Base-by-base conservation (phyloP, 2,888 invertebrate genomes). In the Lymantria monacha region DNA sequence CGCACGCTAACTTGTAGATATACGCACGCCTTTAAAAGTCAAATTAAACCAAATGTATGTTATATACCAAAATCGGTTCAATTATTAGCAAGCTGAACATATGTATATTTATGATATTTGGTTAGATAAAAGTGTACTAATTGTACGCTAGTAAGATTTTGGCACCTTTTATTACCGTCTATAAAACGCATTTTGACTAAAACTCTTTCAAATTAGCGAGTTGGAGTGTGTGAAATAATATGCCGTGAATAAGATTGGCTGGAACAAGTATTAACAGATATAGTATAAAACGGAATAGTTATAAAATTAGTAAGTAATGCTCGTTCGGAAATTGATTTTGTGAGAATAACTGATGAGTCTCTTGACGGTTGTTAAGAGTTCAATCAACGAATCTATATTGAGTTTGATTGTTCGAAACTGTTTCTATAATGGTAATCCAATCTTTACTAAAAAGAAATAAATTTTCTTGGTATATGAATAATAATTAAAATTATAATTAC, bases 171-270 rank as follows among this genome's bases (percentile, higher is more conserved):
- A 67, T 46, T 46, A 51, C 53, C 44, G 48, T 0, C 54, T 46
- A 65, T 67, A 67, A 67, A 67, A 63, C 45, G 55, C 57, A 66
- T 67, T 68, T 65, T 65, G 59, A 67, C 66, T 56, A 61, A 61
- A 49, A 54, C 63, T 58, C 61, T 33, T 52, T 44, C 46, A 53
- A 65, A 68, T 68, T 67, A 67, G 66, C 66, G 49, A 54, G 61
- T 67, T 63, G 53, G 55, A 63, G 61, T 67, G 66, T 68, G 69
- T 65, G 67, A 68, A 63, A 54, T 48, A 46, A 55, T 62, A 36
- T 65, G 56, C 55, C 58, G 44, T 66, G 65, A 65, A 66, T 61
- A 49, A 51, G 54, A 52, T 59, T 46, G 42, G 47, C 58, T 57
- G 46, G 51, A 65, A 59, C 56, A 54, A 64, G 57, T 49, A 61